A percentile compares a stretch with the other conserved stretches of the same genome.
Evolutionary conservation across 2,113 vertebrate species (phyloP).

Genomic region (Sigmodon hispidus): DNA sequence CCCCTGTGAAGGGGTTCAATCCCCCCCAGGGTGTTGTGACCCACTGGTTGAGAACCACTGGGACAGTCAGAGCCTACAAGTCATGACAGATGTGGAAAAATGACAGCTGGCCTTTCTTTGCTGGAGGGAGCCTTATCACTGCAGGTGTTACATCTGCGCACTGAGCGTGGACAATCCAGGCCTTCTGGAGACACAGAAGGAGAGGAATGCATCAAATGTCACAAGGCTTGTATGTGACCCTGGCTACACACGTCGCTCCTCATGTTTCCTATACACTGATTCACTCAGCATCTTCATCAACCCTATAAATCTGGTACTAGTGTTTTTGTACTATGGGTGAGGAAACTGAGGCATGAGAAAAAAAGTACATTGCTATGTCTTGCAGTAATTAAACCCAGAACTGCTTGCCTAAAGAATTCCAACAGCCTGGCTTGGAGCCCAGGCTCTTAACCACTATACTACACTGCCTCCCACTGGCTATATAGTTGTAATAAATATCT

Average conservation of each 20-base stretch:
- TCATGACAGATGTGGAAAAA: neutral
- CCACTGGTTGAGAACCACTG: neutral
- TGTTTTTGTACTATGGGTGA: constrained; percentile 13
- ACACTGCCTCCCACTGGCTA: constrained; percentile 77
- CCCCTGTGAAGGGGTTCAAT: too few species aligned
- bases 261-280: neutral
- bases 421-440: neutral
- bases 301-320: neutral
- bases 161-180: neutral
- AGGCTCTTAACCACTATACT: constrained; percentile 48
- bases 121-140: neutral
- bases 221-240: neutral
- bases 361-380: neutral
- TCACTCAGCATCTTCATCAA: neutral
- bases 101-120: neutral
- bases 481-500: neutral
- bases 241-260: neutral
- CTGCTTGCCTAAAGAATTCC: neutral
- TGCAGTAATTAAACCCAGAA: neutral
- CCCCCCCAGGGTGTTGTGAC: neutral
- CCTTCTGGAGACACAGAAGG: neutral
- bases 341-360: constrained; percentile 20
- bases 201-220: neutral
- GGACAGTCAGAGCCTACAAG: neutral
- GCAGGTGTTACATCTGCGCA: neutral